Conservation (phyloP, 2,797 vertebrate species). For the Falco cherrug region DNA sequence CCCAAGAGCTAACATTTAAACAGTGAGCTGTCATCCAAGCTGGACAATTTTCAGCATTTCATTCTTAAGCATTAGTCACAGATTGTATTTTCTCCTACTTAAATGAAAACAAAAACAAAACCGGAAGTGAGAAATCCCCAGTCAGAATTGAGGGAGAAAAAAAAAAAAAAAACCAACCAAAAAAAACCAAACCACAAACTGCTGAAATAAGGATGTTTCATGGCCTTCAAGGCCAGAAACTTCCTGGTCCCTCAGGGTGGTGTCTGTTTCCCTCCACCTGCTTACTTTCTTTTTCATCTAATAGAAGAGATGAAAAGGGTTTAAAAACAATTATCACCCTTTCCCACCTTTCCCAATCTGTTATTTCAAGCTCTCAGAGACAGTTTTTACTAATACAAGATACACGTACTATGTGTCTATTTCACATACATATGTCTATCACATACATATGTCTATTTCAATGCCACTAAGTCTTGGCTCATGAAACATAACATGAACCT, state of each 20-base stretch:
- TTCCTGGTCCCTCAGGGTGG: not conserved
- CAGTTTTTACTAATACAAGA: not conserved
- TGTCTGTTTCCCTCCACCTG: too few relatives aligned
- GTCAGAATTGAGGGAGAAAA: not conserved
- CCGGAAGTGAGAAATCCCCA: not conserved
- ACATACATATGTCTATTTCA: not conserved
- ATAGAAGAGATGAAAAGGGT: not conserved
- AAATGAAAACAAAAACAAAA: not conserved
- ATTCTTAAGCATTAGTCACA: not conserved
- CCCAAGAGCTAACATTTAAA: not conserved
- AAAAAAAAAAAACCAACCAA: not conserved
- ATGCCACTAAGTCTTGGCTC: not conserved
- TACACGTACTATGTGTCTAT: not conserved
- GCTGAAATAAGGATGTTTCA: not conserved
- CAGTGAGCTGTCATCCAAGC: not conserved
- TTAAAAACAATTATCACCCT: not conserved
- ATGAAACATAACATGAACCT: not conserved
- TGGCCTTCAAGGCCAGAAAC: not conserved
- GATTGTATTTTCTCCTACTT: not conserved
- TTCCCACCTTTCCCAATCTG: not conserved
- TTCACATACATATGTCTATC: not conserved
- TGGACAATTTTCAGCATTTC: not conserved
- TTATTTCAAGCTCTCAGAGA: not conserved
- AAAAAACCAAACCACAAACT: not conserved
- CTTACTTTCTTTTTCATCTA: not conserved